Percentiles rank a stretch among this genome's conserved stretches.
These are phyloP conservation scores for Pangasianodon gigas DNA, from an alignment of 2,113 vertebrate genomes.

Conservation along the genomic window DNA sequence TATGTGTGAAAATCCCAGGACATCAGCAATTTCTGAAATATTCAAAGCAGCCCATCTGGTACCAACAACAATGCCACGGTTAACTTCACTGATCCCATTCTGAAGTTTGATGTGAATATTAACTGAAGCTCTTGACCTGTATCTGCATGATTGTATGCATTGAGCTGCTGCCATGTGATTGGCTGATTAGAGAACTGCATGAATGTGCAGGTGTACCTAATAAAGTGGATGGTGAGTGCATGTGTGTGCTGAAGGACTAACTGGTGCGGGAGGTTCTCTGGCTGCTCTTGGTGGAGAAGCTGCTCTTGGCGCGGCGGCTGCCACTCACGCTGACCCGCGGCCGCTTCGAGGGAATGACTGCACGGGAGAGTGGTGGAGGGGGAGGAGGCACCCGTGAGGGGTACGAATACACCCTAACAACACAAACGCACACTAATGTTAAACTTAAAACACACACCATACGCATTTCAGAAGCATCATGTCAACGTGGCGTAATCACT, in stretches of 20 bases:
- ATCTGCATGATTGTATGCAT: no score
- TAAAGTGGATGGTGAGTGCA: no score
- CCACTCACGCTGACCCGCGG: conserved; percentile 81
- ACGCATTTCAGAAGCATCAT: background rate
- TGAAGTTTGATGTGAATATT: no score
- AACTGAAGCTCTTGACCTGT: no score
- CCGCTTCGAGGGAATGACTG: conserved; percentile 82
- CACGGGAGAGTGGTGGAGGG: conserved; percentile 80
- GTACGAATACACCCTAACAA: conserved; percentile 81
- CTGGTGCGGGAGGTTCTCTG: conserved; percentile 79
- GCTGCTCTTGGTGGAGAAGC: conserved; percentile 84
- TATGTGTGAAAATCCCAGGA: no score
- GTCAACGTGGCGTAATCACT: background rate
- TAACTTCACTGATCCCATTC: no score
- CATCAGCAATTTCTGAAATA: no score
- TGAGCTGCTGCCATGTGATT: no score
- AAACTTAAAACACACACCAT: background rate
- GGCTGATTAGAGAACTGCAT: no score
- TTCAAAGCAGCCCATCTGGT: no score
- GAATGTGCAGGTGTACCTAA: no score
- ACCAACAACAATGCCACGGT: no score
- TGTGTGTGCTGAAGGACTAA: conserved; percentile 47
- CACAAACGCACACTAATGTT: background rate
- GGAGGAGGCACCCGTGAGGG: conserved; percentile 78
- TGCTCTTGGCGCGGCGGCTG: conserved; percentile 81